Base-by-base conservation (phyloP, 2,797 vertebrate genomes). In the Anisognathus igniventris region DNA sequence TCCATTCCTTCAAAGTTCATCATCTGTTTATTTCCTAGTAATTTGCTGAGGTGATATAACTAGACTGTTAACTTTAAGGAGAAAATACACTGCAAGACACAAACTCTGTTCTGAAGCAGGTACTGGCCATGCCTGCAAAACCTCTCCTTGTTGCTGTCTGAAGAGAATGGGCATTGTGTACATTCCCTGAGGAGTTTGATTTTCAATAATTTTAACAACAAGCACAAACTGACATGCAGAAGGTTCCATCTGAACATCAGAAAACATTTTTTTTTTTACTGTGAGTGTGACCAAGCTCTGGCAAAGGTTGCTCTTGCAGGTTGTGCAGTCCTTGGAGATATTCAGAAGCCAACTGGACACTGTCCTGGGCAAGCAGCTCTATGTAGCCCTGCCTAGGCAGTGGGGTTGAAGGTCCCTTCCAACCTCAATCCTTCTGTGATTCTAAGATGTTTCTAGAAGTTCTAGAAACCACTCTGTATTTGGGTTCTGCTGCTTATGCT, bases 301-400 rank as follows among this genome's bases (percentile, higher is more conserved):
- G 23, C 37, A 35, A 42, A 72, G 8, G 15, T 11, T 92, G 47
- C 7, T 42, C 25, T 28, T 2, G 22, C 10, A 73, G 9, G 21
- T 6, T 42, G 37, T 35, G 17, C 19, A n/a, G 11, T n/a, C 23
- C 30, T 25, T 47, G 40, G 30, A 30, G 45, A 64, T 28, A 61
- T 2, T n/a, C 44, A 75, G 21, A 48, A 50, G 21, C 23, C 7
- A 2, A 6, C 30, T 56, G 21, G 44, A 58, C 15, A 14, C 0
- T 5, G 22, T 16, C 12, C 40, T 37, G 20, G 6, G 8, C 28
- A 77, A n/a, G 23, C 17, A 28, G 33, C 12, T 37, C 31, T 4
- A 4, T 6, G 9, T 8, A 17, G 27, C 35, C 30, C 48, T 39
- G 23, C 14, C 9, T 39, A 33, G 5, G 23, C 33, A 61, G 8